These are phyloP conservation scores for Gari tellinella DNA, from an alignment of 2,888 invertebrate species.

Conservation along the genomic window DNA sequence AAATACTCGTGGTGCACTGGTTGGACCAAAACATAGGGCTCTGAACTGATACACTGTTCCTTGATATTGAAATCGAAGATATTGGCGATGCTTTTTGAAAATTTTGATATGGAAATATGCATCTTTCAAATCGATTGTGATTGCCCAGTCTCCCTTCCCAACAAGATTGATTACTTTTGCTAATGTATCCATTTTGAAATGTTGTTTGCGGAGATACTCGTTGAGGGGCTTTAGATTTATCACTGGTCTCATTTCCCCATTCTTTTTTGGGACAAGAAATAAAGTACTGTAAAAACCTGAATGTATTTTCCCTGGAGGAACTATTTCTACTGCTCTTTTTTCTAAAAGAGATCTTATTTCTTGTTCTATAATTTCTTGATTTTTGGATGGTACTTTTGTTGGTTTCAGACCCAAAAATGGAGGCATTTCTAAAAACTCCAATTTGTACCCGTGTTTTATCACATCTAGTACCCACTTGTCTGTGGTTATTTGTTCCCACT, in stretches of 20 bases:
- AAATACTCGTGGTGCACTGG: slow-evolving; percentile 31
- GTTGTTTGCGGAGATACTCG: slow-evolving; percentile 47
- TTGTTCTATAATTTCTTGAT: slow-evolving; percentile 15
- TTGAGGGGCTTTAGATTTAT: slow-evolving; percentile 53
- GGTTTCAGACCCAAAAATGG: slow-evolving; percentile 23
- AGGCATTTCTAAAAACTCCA: slow-evolving; percentile 26
- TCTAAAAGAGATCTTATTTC: slow-evolving; percentile 31
- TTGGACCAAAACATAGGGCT: slow-evolving; percentile 41
- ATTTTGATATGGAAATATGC: slow-evolving; percentile 43
- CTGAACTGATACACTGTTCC: slow-evolving; percentile 32
- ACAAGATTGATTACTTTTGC: slow-evolving; percentile 44
- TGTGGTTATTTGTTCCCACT: slow-evolving; percentile 29
- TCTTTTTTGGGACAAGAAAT: slow-evolving; percentile 42
- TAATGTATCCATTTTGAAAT: slow-evolving; percentile 55
- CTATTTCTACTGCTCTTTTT: slow-evolving; percentile 45
- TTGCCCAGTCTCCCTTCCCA: slow-evolving; percentile 42
- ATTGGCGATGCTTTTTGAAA: slow-evolving; percentile 30
- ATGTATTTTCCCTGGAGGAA: slow-evolving; percentile 12
- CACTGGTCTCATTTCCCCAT: slow-evolving; percentile 31
- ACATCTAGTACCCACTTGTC: no score
- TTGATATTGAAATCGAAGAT: slow-evolving; percentile 42
- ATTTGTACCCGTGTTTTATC: slow-evolving; percentile 38
- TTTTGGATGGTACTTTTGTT: slow-evolving; percentile 12
- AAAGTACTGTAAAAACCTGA: slow-evolving; percentile 47
- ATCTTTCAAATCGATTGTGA: slow-evolving; percentile 47